Base-by-base conservation (phyloP, 1,140 invertebrate species). In the Nephila pilipes region DNA sequence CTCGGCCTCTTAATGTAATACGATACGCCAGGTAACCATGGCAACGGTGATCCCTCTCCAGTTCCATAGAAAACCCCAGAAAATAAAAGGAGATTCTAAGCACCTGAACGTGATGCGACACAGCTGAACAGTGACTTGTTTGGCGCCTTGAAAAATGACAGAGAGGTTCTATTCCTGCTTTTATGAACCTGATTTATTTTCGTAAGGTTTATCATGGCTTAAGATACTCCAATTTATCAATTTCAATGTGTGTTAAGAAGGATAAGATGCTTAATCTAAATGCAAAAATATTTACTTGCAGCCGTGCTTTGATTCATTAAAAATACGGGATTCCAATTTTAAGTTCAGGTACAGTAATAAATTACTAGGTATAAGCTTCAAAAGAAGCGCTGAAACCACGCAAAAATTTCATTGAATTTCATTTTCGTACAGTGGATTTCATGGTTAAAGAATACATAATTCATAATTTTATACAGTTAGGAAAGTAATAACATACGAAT, bases 11-110 rank as follows among this genome's bases (percentile, higher is more conserved):
- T 91, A 91, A 81, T 91, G 89, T 60, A 91, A 91, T 91, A 54
- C 89, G 79, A 91, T 91, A 91, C 79, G 80, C 89, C n/a, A 18
- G 57, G 89, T 91, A 46, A 46, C 79, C 80, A 91, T 91, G 89
- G 79, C 55, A 91, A 91, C 89, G n/a, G 14, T 46, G 57, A 58
- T 83, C 57, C 54, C 29, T 57, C 36, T 16, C 60, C 18, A 25
- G 87, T 46, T 6, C 87, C 10, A 36, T 54, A 88, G 36, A 69
- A 69, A 69, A 54, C 22, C 58, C 32, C 87, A 12, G 63, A 14
- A 69, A 54, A 88, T 36, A 57, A 88, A 65, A 29, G 36, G 32
- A 25, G n/a, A 54, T 22, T 57, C 58, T 83, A 91, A 91, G 89
- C 89, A 91, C 58, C 58, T 60, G 58, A 38, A 91, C 89, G 89